These are phyloP conservation scores for Aptenodytes forsteri DNA, from an alignment of 2,113 vertebrate genomes.

Conservation along the genomic window DNA sequence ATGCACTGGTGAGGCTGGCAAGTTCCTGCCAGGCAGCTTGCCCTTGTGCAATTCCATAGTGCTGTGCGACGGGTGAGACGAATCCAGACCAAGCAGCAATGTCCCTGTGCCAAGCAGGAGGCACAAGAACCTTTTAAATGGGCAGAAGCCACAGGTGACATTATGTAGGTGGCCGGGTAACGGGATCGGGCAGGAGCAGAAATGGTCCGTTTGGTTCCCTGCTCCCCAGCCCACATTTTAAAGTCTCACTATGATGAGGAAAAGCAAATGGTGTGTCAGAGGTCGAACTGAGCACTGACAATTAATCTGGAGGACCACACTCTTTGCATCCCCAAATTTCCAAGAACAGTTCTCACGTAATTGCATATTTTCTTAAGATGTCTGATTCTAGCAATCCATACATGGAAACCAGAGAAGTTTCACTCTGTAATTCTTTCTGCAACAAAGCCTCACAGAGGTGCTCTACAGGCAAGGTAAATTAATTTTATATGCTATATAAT, in stretches of 20 bases:
- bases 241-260: not conserved
- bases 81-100: not conserved
- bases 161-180: not conserved
- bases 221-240: not conserved
- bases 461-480: not conserved
- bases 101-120: not conserved
- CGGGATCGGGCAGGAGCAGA: not conserved
- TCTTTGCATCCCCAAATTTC: not conserved
- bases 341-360: not conserved
- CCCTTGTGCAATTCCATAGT: not conserved
- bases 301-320: accelerated
- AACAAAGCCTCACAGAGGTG: not conserved
- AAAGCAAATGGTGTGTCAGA: not conserved
- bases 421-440: not conserved
- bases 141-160: not conserved
- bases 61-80: accelerated
- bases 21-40: not conserved
- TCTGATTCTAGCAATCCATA: not conserved
- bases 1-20: not conserved
- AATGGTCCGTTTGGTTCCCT: not conserved
- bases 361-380: not conserved
- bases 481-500: not conserved
- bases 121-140: not conserved
- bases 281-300: not conserved
- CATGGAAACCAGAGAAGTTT: not conserved